Evolutionary conservation across 2,797 vertebrate genomes (phyloP), one percentile per base, ranked within the genome.

Genomic region (Sebastes hopkinsi): DNA sequence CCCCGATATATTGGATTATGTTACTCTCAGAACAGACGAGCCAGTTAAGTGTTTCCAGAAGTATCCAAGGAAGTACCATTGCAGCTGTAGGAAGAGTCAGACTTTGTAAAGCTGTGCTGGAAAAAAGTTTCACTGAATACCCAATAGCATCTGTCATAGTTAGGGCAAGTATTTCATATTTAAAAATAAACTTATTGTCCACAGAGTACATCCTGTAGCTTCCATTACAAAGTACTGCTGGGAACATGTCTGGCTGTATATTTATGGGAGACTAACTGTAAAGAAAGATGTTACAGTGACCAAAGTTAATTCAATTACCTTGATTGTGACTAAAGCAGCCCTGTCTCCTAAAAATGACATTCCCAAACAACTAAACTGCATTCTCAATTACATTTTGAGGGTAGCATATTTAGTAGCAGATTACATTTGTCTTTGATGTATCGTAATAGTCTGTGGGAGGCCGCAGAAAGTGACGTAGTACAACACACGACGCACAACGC

Each of bases 1-100:
- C 56, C 54, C 82, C 85, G 77, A 61, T 61, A 61, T 61, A 87
- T 84, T 89, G 79, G 85, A 91, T 91, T 87, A 88, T 81, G 56
- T 73, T 89, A 58, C 72, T 89, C 36, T 34, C 80, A 42, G 77
- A 83, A 72, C 72, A 87, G 83, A 92, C 72, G 75, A 87, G 83
- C 64, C 68, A 60, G 79, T 73, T 88, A 76, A 84, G 77, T 83
- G 70, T 80, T 89, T 89, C 80, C 80, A 83, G 58, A 85, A 79
- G 61, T 60, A 72, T 80, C 62, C 67, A 68, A 70, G 67, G 18
- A 79, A 70, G 77, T n/a, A 34, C 3, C 34, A 29, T 1, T 14
- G 62, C 5, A 58, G 55, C 69, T 75, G 59, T 22, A 50, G 6
- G 27, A 78, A 59, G 38, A 71, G 68, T 70, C 36, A 58, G 61